These are phyloP conservation scores for Chalcis sispes DNA, from an alignment of 2,888 invertebrate genomes.

Conservation along the genomic window DNA sequence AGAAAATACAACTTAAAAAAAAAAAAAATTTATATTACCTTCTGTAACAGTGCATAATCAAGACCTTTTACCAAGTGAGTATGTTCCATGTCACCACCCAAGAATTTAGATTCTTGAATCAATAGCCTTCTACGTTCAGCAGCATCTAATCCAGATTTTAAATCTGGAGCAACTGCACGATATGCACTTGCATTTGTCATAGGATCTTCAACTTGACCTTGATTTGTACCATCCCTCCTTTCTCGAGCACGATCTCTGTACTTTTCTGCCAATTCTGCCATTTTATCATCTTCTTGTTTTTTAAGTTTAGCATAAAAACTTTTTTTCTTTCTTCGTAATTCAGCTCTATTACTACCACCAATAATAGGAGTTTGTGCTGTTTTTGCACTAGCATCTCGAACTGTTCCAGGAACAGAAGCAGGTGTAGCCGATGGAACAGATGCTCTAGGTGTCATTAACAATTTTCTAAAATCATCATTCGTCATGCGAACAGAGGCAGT, in stretches of 20 bases:
- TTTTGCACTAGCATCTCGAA: conserved; percentile 84
- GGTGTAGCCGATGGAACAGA: conserved; percentile 80
- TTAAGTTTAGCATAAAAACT: conserved; percentile 95
- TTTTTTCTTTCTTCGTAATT: conserved; percentile 93
- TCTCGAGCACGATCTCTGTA: conserved; percentile 95
- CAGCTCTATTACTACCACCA: conserved; percentile 79
- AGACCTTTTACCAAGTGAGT: conserved; percentile 99
- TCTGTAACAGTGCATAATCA: conserved; percentile 94
- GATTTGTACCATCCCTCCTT: conserved; percentile 89
- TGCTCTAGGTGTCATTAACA: conserved; percentile 95
- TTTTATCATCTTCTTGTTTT: conserved; percentile 95
- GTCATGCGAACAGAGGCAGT: conserved; percentile 86
- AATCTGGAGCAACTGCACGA: conserved; percentile 96
- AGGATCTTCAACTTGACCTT: conserved; percentile 89
- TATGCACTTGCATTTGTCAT: conserved; percentile 92
- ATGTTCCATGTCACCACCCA: conserved; percentile 99
- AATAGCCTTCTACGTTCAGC: conserved; percentile 96
- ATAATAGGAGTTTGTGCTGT: conserved; percentile 76
- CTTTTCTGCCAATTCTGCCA: conserved; percentile 95
- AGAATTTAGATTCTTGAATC: conserved; percentile 99
- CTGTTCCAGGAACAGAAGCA: conserved; percentile 79
- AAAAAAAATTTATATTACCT: conserved; percentile 78
- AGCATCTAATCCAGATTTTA: conserved; percentile 95
- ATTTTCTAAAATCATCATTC: conserved; percentile 97
- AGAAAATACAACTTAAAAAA: neutral